Conservation (phyloP, 1,140 invertebrate species). For the Drosophila ercepeae region DNA sequence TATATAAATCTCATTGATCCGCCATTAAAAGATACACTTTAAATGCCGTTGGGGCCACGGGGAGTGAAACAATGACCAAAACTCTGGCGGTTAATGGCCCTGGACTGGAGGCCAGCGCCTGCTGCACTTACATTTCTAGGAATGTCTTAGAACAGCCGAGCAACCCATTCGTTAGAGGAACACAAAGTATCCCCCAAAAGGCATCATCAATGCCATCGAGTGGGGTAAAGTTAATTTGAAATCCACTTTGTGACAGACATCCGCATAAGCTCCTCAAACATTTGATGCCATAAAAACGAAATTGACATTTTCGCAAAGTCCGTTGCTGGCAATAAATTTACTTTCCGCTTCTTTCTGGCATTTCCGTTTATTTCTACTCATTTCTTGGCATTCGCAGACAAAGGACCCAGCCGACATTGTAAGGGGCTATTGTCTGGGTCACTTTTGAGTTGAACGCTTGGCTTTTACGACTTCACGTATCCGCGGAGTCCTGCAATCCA, state of each 20-base stretch:
- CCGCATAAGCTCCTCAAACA: slow-evolving; percentile 73
- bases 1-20: slow-evolving; percentile 78
- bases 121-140: slow-evolving; percentile 32
- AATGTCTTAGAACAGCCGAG: slow-evolving; percentile 8
- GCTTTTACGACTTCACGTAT: slow-evolving; percentile 75
- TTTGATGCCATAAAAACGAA: slow-evolving; percentile 76
- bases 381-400: slow-evolving; percentile 53
- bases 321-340: slow-evolving; percentile 75
- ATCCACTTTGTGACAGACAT: slow-evolving; percentile 76
- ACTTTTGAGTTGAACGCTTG: slow-evolving; percentile 27
- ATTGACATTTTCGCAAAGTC: slow-evolving; percentile 80
- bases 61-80: slow-evolving; percentile 32
- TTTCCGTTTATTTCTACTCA: slow-evolving; percentile 62
- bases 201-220: not conserved
- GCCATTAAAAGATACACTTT: slow-evolving; percentile 62
- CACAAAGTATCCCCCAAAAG: slow-evolving; percentile 25
- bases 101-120: not conserved
- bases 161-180: not conserved
- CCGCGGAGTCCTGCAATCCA: not conserved
- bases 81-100: slow-evolving; percentile 31
- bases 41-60: slow-evolving; percentile 25
- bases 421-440: slow-evolving; percentile 47
- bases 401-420: slow-evolving; percentile 63
- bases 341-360: slow-evolving; percentile 34
- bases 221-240: slow-evolving; percentile 43